These are phyloP conservation scores for Sebastes vulpes DNA, from an alignment of 2,797 vertebrate genomes.

Conservation along the genomic window DNA sequence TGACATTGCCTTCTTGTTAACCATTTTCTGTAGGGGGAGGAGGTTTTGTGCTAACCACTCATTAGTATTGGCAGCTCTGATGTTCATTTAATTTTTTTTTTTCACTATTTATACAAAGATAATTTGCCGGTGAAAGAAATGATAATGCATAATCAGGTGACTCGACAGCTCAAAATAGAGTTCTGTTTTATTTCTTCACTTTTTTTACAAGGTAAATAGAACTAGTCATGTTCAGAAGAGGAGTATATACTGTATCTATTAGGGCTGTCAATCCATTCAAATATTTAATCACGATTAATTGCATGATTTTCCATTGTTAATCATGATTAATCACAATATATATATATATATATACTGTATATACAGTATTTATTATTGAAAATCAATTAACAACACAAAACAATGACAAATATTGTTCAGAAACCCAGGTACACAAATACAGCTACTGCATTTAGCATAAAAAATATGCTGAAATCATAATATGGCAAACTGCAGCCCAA, in stretches of 20 bases:
- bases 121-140: neutral
- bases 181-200: neutral
- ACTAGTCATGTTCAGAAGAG: neutral
- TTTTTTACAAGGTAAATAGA: neutral
- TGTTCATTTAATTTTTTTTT: neutral
- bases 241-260: neutral
- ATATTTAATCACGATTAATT: too few species aligned
- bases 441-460: too few species aligned
- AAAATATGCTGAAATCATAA: too few species aligned
- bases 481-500: fast-evolving
- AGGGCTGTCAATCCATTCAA: too few species aligned
- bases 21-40: neutral
- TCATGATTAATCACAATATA: too few species aligned
- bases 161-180: neutral
- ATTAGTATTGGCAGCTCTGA: neutral
- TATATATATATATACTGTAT: too few species aligned
- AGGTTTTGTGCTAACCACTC: neutral
- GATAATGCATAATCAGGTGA: neutral
- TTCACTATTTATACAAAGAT: neutral
- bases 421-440: too few species aligned
- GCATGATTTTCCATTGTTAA: too few species aligned
- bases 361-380: too few species aligned
- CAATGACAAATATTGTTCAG: too few species aligned
- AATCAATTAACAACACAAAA: too few species aligned
- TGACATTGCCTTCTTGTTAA: constrained; percentile 1